Evolutionary conservation across 2,113 vertebrate genomes (phyloP).

Genomic region (Chaetodon auriga): DNA sequence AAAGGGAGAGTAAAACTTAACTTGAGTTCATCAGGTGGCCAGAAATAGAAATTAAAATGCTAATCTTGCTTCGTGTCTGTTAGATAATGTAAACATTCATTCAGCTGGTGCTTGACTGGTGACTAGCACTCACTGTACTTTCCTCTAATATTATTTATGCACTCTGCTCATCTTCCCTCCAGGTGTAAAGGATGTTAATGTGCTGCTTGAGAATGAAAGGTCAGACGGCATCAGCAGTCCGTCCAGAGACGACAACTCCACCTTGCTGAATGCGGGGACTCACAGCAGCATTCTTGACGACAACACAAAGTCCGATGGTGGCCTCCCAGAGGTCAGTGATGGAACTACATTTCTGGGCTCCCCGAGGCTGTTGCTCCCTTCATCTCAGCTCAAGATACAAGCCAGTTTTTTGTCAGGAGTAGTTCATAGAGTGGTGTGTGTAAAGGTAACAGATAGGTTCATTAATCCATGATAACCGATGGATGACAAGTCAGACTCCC

Average conservation of each 20-base stretch:
- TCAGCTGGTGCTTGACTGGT: background rate
- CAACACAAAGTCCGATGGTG: conserved; percentile 86
- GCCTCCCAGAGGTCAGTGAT: conserved; percentile 86
- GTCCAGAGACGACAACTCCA: conserved; percentile 91
- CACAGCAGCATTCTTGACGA: conserved; percentile 90
- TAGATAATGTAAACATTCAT: background rate
- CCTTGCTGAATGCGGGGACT: conserved; percentile 89
- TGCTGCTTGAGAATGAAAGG: conserved; percentile 87
- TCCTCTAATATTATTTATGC: background rate
- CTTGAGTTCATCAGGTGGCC: background rate
- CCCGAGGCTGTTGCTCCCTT: background rate
- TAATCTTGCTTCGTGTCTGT: background rate
- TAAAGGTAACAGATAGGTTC: background rate
- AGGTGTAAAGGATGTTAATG: conserved; percentile 90
- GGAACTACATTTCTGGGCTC: background rate
- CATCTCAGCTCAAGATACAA: background rate
- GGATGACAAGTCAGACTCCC: too few species aligned
- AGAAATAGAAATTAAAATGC: background rate
- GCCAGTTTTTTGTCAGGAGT: background rate
- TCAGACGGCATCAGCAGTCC: conserved; percentile 88
- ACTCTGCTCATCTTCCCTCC: conserved; percentile 60
- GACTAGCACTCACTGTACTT: background rate
- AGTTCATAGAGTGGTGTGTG: background rate
- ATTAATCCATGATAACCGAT: background rate
- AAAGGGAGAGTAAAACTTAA: background rate